phyloP scores from a whole-genome alignment of 2,888 invertebrate genomes.

The Amaurobius ferox region DNA sequence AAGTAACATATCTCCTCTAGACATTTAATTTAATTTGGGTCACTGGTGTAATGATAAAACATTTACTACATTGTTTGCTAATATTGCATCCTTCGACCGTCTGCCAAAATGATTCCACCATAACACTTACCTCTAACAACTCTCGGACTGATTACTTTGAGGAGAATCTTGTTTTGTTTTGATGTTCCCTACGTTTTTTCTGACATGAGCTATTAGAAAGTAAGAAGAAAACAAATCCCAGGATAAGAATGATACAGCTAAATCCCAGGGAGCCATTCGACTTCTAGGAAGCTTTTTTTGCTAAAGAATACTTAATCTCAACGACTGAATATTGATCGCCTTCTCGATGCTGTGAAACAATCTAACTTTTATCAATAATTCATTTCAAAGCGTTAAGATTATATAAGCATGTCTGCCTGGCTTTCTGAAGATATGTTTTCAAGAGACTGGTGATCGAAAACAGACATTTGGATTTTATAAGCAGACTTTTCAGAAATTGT shows the following conservation, averaged over 20 bases:
- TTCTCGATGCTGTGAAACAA: not conserved
- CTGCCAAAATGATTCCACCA: not conserved
- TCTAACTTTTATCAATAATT: not conserved
- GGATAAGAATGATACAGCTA: conserved; percentile 1
- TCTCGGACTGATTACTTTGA: not conserved
- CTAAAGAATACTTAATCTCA: not conserved
- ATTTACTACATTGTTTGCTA: not conserved
- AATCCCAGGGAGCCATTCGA: not conserved
- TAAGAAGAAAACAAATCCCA: conserved; percentile 5
- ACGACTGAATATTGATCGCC: not conserved
- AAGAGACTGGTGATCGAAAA: too few relatives aligned
- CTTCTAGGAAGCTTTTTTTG: not conserved
- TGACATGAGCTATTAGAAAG: not conserved
- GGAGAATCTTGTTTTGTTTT: conserved; percentile 2
- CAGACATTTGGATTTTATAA: too few relatives aligned
- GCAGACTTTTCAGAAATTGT: too few relatives aligned
- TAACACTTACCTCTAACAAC: conserved; percentile 4
- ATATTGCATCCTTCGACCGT: not conserved
- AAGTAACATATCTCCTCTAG: not conserved
- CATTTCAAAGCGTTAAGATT: not conserved
- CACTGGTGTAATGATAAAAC: conserved; percentile 2
- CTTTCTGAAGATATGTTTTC: too few relatives aligned
- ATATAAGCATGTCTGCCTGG: too few relatives aligned
- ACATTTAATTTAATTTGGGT: not conserved
- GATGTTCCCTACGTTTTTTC: not conserved